A percentile compares a stretch with the other conserved stretches of the same genome.
phyloP scores from a whole-genome alignment of 2,797 vertebrate genomes.

The Sebastes flavidus region DNA sequence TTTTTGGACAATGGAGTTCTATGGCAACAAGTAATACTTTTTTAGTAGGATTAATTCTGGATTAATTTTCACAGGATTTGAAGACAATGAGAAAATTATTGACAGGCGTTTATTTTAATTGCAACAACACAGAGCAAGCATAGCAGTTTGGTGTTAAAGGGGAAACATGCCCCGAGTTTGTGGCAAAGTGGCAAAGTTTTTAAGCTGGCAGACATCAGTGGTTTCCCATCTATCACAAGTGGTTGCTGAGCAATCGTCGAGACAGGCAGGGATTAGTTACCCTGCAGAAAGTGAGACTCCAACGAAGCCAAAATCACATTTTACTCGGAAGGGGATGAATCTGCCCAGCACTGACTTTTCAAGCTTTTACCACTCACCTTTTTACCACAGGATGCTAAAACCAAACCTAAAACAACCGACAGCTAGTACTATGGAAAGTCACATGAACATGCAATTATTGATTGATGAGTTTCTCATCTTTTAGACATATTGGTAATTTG shows the following conservation, averaged over 20 bases:
- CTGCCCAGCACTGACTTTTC: not conserved
- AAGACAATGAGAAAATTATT: not conserved
- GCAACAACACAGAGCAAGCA: not conserved
- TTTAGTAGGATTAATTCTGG: not conserved
- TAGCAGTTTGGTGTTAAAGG: not conserved
- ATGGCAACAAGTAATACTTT: not conserved
- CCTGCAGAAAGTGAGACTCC: not conserved
- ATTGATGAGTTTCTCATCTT: not conserved
- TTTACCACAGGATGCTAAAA: not conserved
- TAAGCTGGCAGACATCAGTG: not conserved
- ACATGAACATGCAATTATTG: not conserved
- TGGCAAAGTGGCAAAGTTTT: not conserved
- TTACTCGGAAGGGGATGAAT: not conserved
- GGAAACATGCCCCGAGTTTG: not conserved
- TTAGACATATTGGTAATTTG: not conserved
- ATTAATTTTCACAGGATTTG: not conserved
- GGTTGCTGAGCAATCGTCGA: not conserved
- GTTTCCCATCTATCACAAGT: not conserved
- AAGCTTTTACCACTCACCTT: not conserved
- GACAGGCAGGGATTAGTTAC: not conserved
- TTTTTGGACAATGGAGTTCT: not conserved
- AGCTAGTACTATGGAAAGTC: not conserved
- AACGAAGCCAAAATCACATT: not conserved
- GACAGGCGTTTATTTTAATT: not conserved
- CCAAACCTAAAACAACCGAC: not conserved